Conservation (phyloP, 2,888 invertebrate species). For the Saturnia japonica region DNA sequence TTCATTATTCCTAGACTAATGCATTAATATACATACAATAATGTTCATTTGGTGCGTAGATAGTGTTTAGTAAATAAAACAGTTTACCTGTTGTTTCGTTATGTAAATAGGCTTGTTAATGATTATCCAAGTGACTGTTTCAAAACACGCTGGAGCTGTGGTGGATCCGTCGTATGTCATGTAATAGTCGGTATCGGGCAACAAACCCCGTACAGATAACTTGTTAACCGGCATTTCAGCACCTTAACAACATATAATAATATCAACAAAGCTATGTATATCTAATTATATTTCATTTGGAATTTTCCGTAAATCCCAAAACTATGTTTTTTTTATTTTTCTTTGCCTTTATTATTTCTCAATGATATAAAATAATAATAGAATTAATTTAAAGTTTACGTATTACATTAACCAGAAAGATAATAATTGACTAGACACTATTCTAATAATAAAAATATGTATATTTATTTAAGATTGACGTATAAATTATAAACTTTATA, state of each 20-base stretch:
- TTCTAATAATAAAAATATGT: neutral
- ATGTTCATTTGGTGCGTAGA: too few relatives aligned
- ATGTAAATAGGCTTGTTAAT: conserved; percentile 99
- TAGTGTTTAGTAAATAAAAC: too few relatives aligned
- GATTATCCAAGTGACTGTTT: conserved; percentile 99
- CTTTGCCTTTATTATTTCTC: too few relatives aligned
- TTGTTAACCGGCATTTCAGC: conserved; percentile 92
- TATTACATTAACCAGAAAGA: neutral
- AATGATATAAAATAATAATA: neutral
- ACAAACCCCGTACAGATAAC: conserved; percentile 91
- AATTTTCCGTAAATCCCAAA: neutral
- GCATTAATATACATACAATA: too few relatives aligned
- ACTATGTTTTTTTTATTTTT: neutral
- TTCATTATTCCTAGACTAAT: neutral
- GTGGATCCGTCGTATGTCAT: conserved; percentile 99
- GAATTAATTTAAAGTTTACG: neutral
- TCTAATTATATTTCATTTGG: neutral
- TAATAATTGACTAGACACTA: neutral
- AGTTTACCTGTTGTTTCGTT: conserved; percentile 97
- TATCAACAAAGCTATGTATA: neutral
- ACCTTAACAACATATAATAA: conserved; percentile 70
- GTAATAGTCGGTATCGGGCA: conserved; percentile 97
- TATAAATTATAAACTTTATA: neutral
- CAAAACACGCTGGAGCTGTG: conserved; percentile 98
- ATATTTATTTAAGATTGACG: neutral